These are phyloP conservation scores for Cephus pygmeus DNA, from an alignment of 2,888 invertebrate species.

Conservation along the genomic window DNA sequence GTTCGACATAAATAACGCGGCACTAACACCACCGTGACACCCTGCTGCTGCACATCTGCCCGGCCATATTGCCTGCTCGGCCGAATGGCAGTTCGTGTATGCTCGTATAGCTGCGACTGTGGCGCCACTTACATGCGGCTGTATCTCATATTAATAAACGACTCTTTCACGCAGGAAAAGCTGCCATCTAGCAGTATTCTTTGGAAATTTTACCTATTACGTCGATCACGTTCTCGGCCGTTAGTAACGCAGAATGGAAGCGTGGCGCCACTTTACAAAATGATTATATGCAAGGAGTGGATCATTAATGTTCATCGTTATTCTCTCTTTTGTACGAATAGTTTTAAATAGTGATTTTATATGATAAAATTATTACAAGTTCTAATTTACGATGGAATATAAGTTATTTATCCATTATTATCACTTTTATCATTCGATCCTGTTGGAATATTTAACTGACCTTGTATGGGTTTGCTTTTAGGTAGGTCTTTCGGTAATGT, in stretches of 20 bases:
- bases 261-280: background rate
- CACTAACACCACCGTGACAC: slow-evolving; percentile 64
- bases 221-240: background rate
- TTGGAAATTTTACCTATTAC: background rate
- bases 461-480: background rate
- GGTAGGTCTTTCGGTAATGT: background rate
- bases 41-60: slow-evolving; percentile 61
- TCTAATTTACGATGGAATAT: background rate
- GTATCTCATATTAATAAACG: background rate
- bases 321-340: background rate
- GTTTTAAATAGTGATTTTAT: background rate
- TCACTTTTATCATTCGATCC: background rate
- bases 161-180: background rate
- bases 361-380: background rate
- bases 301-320: background rate
- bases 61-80: slow-evolving; percentile 59
- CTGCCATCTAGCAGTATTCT: background rate
- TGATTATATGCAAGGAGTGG: background rate
- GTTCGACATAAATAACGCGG: slow-evolving; percentile 63
- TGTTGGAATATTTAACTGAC: background rate
- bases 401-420: background rate
- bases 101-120: background rate
- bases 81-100: background rate
- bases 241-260: background rate
- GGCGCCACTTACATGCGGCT: background rate